phyloP scores from a whole-genome alignment of 2,797 vertebrate species.

The Danio aesculapii region DNA sequence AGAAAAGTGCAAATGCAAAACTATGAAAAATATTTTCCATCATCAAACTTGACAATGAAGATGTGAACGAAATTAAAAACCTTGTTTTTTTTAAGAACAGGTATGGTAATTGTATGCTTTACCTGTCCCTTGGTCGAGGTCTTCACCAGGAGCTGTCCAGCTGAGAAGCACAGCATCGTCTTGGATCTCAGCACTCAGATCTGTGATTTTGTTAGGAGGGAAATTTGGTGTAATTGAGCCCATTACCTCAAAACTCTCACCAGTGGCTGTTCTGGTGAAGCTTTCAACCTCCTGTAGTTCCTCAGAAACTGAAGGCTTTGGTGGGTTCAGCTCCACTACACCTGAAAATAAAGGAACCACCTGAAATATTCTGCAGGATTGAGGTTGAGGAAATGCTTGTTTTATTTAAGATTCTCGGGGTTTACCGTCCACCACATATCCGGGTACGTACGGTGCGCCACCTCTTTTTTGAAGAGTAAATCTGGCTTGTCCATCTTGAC shows the following conservation, averaged over 20 bases:
- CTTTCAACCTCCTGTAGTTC: slow-evolving; percentile 47
- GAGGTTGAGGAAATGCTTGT: not conserved
- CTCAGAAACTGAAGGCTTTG: slow-evolving; percentile 50
- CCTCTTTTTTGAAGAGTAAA: slow-evolving; percentile 45
- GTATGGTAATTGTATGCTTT: slow-evolving; percentile 18
- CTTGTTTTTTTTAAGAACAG: too few relatives aligned
- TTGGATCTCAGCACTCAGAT: slow-evolving; percentile 66
- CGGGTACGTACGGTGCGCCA: slow-evolving; percentile 69
- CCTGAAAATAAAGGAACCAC: slow-evolving; percentile 53
- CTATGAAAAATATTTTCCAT: not conserved
- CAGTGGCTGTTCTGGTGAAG: slow-evolving; percentile 66
- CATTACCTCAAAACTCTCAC: slow-evolving; percentile 63
- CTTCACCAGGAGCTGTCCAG: slow-evolving; percentile 75
- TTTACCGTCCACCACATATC: slow-evolving; percentile 73
- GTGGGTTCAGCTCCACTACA: slow-evolving; percentile 71
- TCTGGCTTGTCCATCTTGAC: slow-evolving; percentile 26
- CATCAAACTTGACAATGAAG: not conserved
- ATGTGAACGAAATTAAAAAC: not conserved
- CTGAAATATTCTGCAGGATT: not conserved
- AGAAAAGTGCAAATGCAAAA: not conserved
- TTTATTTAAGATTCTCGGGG: not conserved
- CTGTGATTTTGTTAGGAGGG: slow-evolving; percentile 73
- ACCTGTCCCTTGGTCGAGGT: slow-evolving; percentile 75
- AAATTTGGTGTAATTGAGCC: slow-evolving; percentile 47
- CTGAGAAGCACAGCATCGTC: slow-evolving; percentile 65